A percentile compares a stretch with the other conserved stretches of the same genome.
These are phyloP conservation scores for Muscicapa striata DNA, from an alignment of 2,797 vertebrate genomes.

Conservation along the genomic window DNA sequence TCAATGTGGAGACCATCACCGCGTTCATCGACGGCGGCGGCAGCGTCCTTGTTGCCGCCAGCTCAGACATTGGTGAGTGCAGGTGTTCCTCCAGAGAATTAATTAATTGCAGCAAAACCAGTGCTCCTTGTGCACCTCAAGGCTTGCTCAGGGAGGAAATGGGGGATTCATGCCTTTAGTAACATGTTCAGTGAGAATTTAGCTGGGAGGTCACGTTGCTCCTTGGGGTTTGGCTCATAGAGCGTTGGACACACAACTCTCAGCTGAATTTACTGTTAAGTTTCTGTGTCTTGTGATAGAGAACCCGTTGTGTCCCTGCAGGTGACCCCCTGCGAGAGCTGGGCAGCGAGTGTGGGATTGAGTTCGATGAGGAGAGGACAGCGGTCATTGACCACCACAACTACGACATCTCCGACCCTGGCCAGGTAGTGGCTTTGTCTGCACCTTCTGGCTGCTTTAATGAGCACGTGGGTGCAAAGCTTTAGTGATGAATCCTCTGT, in stretches of 20 bases:
- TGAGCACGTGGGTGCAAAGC: accelerated
- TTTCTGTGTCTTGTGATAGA: accelerated
- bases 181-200: background rate
- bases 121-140: background rate
- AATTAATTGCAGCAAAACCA: accelerated
- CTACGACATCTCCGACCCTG: constrained; percentile 92
- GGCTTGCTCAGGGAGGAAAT: background rate
- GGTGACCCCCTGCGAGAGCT: constrained; percentile 96
- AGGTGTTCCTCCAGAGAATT: accelerated
- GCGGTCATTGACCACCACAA: constrained; percentile 97
- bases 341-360: constrained; percentile 96
- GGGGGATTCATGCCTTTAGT: background rate
- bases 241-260: accelerated
- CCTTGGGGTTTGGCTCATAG: accelerated
- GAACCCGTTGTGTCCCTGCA: constrained; percentile 7
- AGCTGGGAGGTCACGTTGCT: background rate
- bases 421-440: constrained; percentile 80
- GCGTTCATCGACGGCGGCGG: constrained; percentile 96
- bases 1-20: constrained; percentile 95
- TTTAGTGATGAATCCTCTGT: background rate
- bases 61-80: constrained; percentile 91
- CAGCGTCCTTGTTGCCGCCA: constrained; percentile 92
- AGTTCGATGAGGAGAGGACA: constrained; percentile 97
- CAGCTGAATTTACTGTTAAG: background rate
- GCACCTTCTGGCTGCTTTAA: background rate